Conservation (phyloP, 23 tunicate species). For the Ascidia mentula region DNA sequence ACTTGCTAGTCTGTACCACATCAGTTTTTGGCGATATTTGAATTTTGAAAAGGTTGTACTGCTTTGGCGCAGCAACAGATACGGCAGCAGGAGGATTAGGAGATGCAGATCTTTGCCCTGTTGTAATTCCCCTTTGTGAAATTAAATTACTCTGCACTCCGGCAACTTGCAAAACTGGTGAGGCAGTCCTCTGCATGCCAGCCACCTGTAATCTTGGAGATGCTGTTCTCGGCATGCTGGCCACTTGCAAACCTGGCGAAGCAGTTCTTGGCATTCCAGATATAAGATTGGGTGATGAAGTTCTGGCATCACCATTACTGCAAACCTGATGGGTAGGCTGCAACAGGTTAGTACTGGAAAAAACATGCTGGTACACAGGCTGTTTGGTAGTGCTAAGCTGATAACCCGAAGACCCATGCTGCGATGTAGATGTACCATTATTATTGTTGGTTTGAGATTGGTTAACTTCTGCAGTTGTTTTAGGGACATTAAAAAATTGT, state of each 20-base stretch:
- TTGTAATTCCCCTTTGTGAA: not conserved
- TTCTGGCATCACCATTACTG: not conserved
- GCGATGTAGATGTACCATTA: not conserved
- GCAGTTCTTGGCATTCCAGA: not conserved
- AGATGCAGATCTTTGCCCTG: not conserved
- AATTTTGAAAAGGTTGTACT: not conserved
- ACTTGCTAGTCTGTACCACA: not conserved
- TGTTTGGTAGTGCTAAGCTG: not conserved
- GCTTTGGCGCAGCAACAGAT: not conserved
- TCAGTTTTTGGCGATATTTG: slow-evolving; percentile 8
- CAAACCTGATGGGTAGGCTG: no score
- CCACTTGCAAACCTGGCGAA: not conserved
- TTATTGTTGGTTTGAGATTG: not conserved
- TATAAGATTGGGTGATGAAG: not conserved
- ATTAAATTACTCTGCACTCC: not conserved
- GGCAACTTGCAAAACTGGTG: slow-evolving; percentile 9
- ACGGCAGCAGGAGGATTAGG: not conserved
- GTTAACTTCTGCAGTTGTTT: not conserved
- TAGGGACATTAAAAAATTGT: slow-evolving; percentile 28
- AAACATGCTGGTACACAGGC: no score
- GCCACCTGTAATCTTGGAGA: not conserved
- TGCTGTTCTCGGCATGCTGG: not conserved
- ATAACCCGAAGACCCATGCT: no score
- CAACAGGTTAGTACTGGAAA: no score
- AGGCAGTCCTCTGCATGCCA: not conserved